Conservation (phyloP, 1,140 invertebrate genomes). For the Mercenaria mercenaria region DNA sequence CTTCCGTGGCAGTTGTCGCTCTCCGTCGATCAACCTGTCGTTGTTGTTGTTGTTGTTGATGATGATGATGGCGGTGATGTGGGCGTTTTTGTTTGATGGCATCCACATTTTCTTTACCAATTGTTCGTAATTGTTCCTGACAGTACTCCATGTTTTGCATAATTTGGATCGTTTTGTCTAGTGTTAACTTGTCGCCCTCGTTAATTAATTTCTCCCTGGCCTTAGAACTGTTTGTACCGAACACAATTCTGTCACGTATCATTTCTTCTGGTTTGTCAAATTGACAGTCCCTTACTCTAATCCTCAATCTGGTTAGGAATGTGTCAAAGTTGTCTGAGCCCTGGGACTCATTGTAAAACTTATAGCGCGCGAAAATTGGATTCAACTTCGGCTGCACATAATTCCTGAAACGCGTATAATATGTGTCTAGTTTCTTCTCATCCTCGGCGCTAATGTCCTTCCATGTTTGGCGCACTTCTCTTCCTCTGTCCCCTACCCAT, state of each 20-base stretch:
- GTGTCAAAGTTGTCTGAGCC: not conserved
- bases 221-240: not conserved
- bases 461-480: too few species aligned
- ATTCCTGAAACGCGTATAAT: not conserved
- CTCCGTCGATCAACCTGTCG: too few species aligned
- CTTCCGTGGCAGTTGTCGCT: too few species aligned
- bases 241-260: not conserved
- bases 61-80: too few species aligned
- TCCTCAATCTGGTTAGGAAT: not conserved
- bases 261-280: not conserved
- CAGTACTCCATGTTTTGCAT: not conserved
- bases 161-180: not conserved
- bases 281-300: not conserved
- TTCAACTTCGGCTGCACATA: not conserved
- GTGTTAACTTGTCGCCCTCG: not conserved
- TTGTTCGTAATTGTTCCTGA: conserved; percentile 1
- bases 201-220: not conserved
- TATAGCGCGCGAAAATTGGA: conserved; percentile 13
- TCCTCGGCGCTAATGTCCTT: not conserved
- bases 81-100: not conserved
- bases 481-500: not conserved
- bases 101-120: not conserved
- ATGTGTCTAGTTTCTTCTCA: not conserved
- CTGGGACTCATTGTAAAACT: not conserved
- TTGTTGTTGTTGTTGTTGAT: not conserved